Evolutionary conservation across 2,797 vertebrate species (phyloP), one percentile per base, ranked within the genome.

Genomic region (Gallirallus australis): DNA sequence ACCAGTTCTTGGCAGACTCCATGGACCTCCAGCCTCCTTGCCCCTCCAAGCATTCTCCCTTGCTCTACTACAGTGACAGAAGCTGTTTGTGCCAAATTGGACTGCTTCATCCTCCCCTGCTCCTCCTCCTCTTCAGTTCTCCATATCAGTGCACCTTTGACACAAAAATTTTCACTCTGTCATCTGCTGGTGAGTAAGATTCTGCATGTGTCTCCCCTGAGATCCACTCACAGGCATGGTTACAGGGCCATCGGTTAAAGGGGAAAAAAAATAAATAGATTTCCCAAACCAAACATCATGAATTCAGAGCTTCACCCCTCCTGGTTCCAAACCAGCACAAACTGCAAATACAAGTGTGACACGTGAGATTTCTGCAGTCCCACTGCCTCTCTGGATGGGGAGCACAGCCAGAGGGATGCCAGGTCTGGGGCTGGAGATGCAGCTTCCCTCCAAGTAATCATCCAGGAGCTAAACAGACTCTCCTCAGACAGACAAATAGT

Each of bases 191-290:
- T 39, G 69, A 69, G 72, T 65, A 52, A 82, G 76, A 75, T 45
- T n/a, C 89, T 52, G 21, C 31, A 45, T 0, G 0, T 14, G 50
- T n/a, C 59, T 78, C 90, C 54, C 75, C 71, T 0, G 79, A 81
- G 84, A 85, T 86, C 64, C 76, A 14, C 86, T 95, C 71, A 2
- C 85, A 90, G 82, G 69, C 68, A 7, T 4, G 21, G 84, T 42
- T 91, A 86, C 89, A 86, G 93, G 91, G 89, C 91, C 86, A 89
- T 68, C 89, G 57, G 68, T 73, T 87, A 61, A 63, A 72, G 47
- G 31, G 31, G 50, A 90, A 86, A 65, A 78, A 90, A 93, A 90
- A 93, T 94, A 37, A 37, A 77, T n/a, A 94, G 72, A 88, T 96
- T 91, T 94, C 77, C 87, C 70, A 78, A 85, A 69, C 20, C 70